Conservation (phyloP, 2,797 vertebrate species). For the Aphelocoma californica region DNA sequence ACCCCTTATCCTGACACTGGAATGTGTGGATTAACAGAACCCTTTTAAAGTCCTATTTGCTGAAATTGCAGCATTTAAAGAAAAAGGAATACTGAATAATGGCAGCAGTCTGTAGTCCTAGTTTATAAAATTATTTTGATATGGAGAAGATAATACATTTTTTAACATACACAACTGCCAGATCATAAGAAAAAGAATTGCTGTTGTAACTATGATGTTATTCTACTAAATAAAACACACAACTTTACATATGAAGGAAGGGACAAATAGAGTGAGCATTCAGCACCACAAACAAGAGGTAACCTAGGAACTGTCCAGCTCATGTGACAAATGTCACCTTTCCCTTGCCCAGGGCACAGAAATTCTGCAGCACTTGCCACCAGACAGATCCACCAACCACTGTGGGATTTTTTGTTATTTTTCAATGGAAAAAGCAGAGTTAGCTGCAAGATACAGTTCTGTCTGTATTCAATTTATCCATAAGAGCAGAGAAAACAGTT, state of each 20-base stretch:
- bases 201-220: not conserved
- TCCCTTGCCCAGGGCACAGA: conserved; percentile 20
- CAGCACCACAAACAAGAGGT: not conserved
- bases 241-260: not conserved
- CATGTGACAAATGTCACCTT: not conserved
- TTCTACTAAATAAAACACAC: not conserved
- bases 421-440: not conserved
- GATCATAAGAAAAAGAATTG: not conserved
- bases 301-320: not conserved
- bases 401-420: not conserved
- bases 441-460: conserved; percentile 32
- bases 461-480: not conserved
- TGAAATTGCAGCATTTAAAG: not conserved
- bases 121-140: not conserved
- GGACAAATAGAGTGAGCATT: not conserved
- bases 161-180: not conserved
- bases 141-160: not conserved
- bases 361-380: not conserved
- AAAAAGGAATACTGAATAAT: not conserved
- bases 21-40: not conserved
- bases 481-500: conserved; percentile 8
- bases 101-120: not conserved
- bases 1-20: not conserved
- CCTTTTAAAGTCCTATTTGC: not conserved
- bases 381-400: conserved; percentile 2